These are phyloP conservation scores for Pammene fasciana DNA, from an alignment of 2,888 invertebrate genomes.

Conservation along the genomic window DNA sequence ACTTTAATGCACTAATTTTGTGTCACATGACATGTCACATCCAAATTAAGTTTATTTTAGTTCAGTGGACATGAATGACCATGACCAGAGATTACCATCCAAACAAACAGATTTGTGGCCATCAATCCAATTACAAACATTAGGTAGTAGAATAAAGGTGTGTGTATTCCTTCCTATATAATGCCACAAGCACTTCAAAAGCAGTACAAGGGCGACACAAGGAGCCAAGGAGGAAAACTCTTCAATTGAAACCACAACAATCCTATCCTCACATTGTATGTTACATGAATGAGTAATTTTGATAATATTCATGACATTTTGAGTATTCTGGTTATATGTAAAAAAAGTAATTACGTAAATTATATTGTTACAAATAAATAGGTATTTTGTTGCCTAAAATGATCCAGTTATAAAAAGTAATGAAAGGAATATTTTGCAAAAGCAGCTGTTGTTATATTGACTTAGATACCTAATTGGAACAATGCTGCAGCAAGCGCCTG, in stretches of 20 bases:
- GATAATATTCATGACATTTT: neutral
- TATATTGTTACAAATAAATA: no score
- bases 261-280: neutral
- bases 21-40: no score
- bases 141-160: conserved; percentile 7
- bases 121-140: conserved; percentile 18
- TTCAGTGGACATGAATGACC: neutral
- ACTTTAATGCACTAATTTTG: no score
- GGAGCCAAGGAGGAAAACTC: neutral
- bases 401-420: neutral
- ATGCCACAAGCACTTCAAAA: conserved; percentile 2
- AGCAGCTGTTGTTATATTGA: conserved; percentile 27
- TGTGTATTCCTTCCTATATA: neutral
- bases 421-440: neutral
- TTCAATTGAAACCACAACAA: neutral
- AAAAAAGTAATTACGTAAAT: no score
- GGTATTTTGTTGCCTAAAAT: no score
- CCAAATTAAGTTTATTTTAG: no score
- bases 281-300: conserved; percentile 8
- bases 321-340: neutral
- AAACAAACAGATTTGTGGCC: conserved; percentile 4
- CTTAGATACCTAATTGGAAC: conserved; percentile 23
- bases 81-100: conserved; percentile 15
- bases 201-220: conserved; percentile 4
- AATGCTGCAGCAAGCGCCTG: conserved; percentile 9